These are phyloP conservation scores for Dicrurus megarhynchus DNA, from an alignment of 2,113 vertebrate species.

Conservation along the genomic window DNA sequence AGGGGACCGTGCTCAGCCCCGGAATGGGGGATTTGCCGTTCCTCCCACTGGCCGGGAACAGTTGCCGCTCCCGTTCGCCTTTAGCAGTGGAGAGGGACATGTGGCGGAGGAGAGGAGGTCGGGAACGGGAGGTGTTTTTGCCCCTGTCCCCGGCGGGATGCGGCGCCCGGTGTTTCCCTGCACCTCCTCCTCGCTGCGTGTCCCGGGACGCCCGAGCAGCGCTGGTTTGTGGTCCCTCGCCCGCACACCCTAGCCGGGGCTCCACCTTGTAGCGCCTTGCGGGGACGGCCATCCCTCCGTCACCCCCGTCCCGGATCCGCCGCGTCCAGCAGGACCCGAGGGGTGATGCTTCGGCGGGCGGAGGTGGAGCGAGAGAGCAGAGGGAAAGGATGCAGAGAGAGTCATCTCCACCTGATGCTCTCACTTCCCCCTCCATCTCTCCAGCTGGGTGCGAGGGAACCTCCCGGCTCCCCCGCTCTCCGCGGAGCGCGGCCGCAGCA, in stretches of 20 bases:
- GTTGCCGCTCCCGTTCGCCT: background rate
- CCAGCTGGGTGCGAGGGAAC: background rate
- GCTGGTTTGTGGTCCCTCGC: background rate
- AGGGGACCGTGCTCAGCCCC: background rate
- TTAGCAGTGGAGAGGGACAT: accelerated
- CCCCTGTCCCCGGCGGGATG: background rate
- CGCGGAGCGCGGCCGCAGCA: background rate
- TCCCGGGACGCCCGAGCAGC: background rate
- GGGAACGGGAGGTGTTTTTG: background rate
- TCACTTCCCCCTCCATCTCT: background rate
- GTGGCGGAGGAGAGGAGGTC: too few species aligned
- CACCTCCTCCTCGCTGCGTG: background rate
- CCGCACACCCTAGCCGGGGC: background rate
- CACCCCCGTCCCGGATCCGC: background rate
- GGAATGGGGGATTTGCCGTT: accelerated
- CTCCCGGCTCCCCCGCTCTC: background rate
- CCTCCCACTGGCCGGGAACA: background rate
- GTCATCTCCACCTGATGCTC: background rate
- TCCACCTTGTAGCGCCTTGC: background rate
- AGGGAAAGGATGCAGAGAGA: background rate
- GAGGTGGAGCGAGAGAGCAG: background rate
- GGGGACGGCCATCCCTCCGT: background rate
- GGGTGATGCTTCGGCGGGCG: background rate
- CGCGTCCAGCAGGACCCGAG: background rate
- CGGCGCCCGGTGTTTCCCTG: too few species aligned